Base-by-base conservation (phyloP, 1,140 invertebrate species). In the Drosophila cardini region DNA sequence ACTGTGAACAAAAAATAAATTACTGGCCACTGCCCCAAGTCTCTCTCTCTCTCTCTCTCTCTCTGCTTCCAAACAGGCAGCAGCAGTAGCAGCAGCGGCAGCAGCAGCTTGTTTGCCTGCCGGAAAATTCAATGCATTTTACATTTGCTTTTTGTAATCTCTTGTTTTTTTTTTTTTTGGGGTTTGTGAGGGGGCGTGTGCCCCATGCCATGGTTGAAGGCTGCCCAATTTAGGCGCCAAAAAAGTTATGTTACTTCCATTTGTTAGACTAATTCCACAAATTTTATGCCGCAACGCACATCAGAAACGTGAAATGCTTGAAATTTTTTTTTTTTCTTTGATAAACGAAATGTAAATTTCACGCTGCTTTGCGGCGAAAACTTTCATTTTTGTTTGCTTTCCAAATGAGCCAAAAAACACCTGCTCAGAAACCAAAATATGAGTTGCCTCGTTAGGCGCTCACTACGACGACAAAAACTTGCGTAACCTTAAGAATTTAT, bases 291-390 rank as follows among this genome's bases (percentile, higher is more conserved):
- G 71, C 82, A 52, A 65, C 82, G 82, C 79, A 76, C 78, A 67
- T 42, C 63, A 61, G 46, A 52, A 55, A 76, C 83, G 73, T 75
- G 78, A 87, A 87, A 82, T 87, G 82, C 70, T 79, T 53, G 36
- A 89, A 83, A 87, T 89, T 87, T 83, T n/a, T n/a, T n/a, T n/a
- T n/a, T n/a, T n/a, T n/a, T n/a, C n/a, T n/a, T 80, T 89, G 21
- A 5, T 26, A 89, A 87, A 87, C 83, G 75, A 83, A 80, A 87
- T 87, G 79, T 89, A 83, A 87, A 86, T 86, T 86, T 86, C 83
- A 86, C 81, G 80, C 80, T 58, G 65, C 71, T 10, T 52, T 18
- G 43, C 9, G 63, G 64, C 43, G 13, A 45, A 68, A 50, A 74
- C 80, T 89, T 87, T 83, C 83, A 79, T 89, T 89, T 87, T 76